A percentile compares a stretch with the other conserved stretches of the same genome.
These are phyloP conservation scores for Prionailurus bengalensis DNA, from an alignment of 2,113 vertebrate species.

Conservation along the genomic window DNA sequence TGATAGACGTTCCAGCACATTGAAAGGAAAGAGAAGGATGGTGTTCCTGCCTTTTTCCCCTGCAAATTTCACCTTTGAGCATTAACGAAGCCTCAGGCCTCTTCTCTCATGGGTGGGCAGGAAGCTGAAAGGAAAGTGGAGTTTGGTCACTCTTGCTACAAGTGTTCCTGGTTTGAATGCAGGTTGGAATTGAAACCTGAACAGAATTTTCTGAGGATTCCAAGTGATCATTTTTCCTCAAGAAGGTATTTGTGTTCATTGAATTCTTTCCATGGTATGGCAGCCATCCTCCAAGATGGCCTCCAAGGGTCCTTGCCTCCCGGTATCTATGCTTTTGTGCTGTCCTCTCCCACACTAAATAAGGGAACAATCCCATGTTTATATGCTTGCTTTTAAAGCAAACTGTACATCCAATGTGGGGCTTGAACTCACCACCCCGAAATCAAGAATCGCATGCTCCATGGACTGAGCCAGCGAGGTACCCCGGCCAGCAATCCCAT, in stretches of 20 bases:
- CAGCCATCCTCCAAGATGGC: not conserved
- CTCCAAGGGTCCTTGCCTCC: not conserved
- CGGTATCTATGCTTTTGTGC: not conserved
- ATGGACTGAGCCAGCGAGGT: no score
- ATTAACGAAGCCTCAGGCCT: not conserved
- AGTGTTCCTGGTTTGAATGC: not conserved
- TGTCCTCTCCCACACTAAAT: not conserved
- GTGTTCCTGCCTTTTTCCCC: not conserved
- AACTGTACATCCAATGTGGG: no score
- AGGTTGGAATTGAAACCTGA: slow-evolving; percentile 13
- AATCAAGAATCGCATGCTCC: no score
- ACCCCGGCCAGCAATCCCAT: not conserved
- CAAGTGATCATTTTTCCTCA: not conserved
- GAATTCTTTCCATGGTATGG: not conserved
- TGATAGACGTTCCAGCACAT: not conserved
- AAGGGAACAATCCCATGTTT: not conserved
- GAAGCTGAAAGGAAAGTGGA: not conserved
- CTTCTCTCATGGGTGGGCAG: not conserved
- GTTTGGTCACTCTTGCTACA: not conserved
- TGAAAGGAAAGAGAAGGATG: not conserved
- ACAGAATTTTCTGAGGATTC: slow-evolving; percentile 28
- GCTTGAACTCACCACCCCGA: no score
- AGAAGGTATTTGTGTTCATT: not conserved
- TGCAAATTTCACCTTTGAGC: not conserved
- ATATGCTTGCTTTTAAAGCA: no score